Evolutionary conservation across 2,797 vertebrate genomes (phyloP).

Genomic region (Coregonus ussuriensis): DNA sequence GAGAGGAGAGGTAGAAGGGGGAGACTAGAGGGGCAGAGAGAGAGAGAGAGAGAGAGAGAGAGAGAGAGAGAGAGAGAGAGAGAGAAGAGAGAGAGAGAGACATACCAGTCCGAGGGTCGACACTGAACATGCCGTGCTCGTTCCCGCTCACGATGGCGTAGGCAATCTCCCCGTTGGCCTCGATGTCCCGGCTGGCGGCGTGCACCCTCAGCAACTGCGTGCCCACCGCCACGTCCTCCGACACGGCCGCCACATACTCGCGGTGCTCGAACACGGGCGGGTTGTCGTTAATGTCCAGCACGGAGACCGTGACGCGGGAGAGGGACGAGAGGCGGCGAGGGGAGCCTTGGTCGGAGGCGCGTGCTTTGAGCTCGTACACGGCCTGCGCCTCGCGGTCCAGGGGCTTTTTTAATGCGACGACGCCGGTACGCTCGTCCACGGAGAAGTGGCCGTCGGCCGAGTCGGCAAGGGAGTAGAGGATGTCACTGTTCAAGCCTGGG

Average conservation of each 20-base stretch:
- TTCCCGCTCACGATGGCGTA: conserved; percentile 94
- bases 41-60: too few relatives aligned
- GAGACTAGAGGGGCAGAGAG: too few relatives aligned
- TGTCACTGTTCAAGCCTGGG: conserved; percentile 85
- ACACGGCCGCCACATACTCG: conserved; percentile 85
- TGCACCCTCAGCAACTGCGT: conserved; percentile 88
- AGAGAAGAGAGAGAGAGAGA: neutral
- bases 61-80: too few relatives aligned
- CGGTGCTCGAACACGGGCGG: conserved; percentile 94
- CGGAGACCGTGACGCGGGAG: too few relatives aligned
- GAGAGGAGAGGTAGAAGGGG: neutral
- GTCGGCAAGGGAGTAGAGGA: conserved; percentile 84
- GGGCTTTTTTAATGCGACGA: too few relatives aligned
- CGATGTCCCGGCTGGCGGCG: conserved; percentile 89
- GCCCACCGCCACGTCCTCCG: conserved; percentile 84
- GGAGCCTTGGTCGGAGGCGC: too few relatives aligned
- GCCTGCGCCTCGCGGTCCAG: too few relatives aligned
- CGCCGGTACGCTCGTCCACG: too few relatives aligned
- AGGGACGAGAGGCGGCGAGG: too few relatives aligned
- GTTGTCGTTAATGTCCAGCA: too few relatives aligned
- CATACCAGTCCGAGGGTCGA: conserved; percentile 87
- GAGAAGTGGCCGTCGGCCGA: conserved; percentile 87
- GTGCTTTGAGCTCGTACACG: too few relatives aligned
- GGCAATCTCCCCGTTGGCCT: conserved; percentile 87
- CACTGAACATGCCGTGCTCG: conserved; percentile 91